Base-by-base conservation (phyloP, 2,888 invertebrate species). In the Conus canariensis region DNA sequence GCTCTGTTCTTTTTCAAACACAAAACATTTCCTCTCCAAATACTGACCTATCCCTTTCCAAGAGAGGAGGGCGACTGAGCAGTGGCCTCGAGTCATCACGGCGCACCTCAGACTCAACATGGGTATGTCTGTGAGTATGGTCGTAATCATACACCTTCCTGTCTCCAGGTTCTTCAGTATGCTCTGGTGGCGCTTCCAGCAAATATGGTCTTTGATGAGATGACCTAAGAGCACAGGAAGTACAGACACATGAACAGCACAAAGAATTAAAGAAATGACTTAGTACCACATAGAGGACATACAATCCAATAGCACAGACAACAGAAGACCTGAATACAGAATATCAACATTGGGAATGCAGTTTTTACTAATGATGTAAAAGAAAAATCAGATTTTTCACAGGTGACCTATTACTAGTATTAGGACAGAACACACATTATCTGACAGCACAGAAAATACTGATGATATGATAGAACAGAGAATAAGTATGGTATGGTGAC, bases 61-160 rank as follows among this genome's bases (percentile, higher is more conserved):
- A 16, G 5, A 80, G 77, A 14, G 77, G 12, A 22, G 77, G 77
- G 77, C 45, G 77, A 14, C 30, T 80, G 30, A 30, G 77, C 30
- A 30, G 77, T 10, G 77, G 77, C 10, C 25, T 10, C 14, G 30
- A 3, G 30, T 80, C 77, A 9, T 80, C 77, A 22, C 30, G 77
- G 30, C 16, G 30, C 77, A 80, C 16, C 30, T 80, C 77, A 3
- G 77, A 16, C 30, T 80, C 77, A 10, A 9, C 30, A 7, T 6
- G 30, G 9, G 10, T 30, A 30, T 14, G 77, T 12, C 45, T 10
- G 45, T 12, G 77, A 30, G 77, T 12, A 22, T 80, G 77, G 9
- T 80, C 77, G 30, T 80, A 80, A 14, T 80, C 77, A 7, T 80
- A 80, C 77, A 80, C 77, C 77, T 80, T 45, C 77, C 22, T 30